Evolutionary conservation across 2,113 vertebrate genomes (phyloP).

Genomic region (Burhinus oedicnemus): DNA sequence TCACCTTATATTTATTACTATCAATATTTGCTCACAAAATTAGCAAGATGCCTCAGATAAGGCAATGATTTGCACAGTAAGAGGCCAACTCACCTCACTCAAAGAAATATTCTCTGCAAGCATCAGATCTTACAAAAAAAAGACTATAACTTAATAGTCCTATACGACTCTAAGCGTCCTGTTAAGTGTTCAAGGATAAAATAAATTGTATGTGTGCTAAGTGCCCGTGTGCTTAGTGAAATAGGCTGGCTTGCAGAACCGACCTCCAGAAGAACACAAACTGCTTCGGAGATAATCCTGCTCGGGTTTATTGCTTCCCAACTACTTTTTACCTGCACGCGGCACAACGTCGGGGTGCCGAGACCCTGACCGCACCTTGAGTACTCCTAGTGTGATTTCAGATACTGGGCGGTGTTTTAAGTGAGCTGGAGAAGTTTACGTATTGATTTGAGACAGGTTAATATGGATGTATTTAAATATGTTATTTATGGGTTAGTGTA

Average conservation of each 20-base stretch:
- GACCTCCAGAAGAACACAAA: neutral
- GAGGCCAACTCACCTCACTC: neutral
- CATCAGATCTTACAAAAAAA: neutral
- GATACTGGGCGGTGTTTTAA: neutral
- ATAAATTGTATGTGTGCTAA: neutral
- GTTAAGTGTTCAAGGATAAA: neutral
- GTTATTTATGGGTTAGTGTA: neutral
- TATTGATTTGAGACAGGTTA: neutral
- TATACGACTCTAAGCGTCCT: neutral
- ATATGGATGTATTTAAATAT: neutral
- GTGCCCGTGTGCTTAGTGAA: neutral
- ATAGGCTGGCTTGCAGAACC: neutral
- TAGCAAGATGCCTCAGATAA: neutral
- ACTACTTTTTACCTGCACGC: no score
- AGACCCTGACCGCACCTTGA: neutral
- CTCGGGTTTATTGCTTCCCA: neutral
- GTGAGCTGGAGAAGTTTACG: neutral
- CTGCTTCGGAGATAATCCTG: neutral
- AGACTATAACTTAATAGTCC: neutral
- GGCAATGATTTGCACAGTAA: neutral
- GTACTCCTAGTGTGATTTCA: no score
- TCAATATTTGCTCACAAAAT: neutral
- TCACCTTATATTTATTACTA: neutral
- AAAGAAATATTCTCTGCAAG: no score
- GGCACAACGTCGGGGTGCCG: rapidly evolving